Base-by-base conservation (phyloP, 2,797 vertebrate genomes). In the Oceanodroma leucorhoa region DNA sequence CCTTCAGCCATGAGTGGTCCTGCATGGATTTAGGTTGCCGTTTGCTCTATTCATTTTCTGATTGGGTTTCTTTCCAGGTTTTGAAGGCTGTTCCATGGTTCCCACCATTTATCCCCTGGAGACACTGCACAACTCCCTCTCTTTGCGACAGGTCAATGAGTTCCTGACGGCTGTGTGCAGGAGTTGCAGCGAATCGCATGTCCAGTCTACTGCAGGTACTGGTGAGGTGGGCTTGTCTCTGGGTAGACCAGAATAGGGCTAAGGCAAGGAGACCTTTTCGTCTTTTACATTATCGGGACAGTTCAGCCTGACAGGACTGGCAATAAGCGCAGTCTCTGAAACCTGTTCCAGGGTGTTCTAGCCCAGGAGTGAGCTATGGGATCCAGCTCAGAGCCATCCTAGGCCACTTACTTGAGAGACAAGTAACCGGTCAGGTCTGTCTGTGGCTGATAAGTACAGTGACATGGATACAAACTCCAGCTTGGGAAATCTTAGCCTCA, bases 1-100 rank as follows among this genome's bases (percentile, higher is more conserved):
- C 87, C 77, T 82, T 67, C 90, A 67, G 65, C 83, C 41, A 1
- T 15, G 64, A 87, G n/a, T 50, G 77, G 17, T 73, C 86, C 91
- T 95, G 80, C 80, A 79, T 66, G 91, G 66, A n/a, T 72, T 79
- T 62, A 26, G 41, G 55, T 48, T 79, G 72, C 50, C 75, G 23
- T 95, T 96, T 94, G 89, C 90, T 96, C 86, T 89, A 30, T 64
- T 97, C 80, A 96, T 82, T 96, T 89, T 97, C 41, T 87, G 62
- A 29, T 89, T 90, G 86, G 95, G 46, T 98, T 95, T 97, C 88
- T 93, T 96, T 95, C 89, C 98, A 99, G 99, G 99, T 92, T 99
- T 99, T 82, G 99, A 99, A 98, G 99, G 99, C 96, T 99, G 99
- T 97, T 99, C 99, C 96, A 99, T 99, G 99, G 99, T 99, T 95